Percentiles rank a stretch among this genome's conserved stretches.
Conservation (phyloP, 2,888 invertebrate species). For the Cerceris rybyensis region DNA sequence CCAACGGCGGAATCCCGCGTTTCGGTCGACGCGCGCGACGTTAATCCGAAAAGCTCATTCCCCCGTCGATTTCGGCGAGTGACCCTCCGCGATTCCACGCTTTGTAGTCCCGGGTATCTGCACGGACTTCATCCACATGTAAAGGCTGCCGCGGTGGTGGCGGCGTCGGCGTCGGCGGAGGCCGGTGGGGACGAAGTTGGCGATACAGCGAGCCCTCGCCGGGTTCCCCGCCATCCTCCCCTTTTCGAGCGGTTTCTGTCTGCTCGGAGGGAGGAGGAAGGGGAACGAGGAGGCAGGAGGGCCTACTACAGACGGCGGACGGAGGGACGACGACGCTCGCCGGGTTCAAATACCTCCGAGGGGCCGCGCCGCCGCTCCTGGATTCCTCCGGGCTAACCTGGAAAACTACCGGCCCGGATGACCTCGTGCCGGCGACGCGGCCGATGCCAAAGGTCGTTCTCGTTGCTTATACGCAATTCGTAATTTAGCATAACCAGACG, state of each 20-base stretch:
- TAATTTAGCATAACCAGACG: slow-evolving; percentile 29
- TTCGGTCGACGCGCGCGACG: slow-evolving; percentile 1
- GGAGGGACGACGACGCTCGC: slow-evolving; percentile 48
- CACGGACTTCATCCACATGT: slow-evolving; percentile 50
- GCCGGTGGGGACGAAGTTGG: slow-evolving; percentile 43
- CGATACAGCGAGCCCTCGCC: slow-evolving; percentile 44
- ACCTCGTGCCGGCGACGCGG: slow-evolving; percentile 50
- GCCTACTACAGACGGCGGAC: slow-evolving; percentile 59
- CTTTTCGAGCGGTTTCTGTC: slow-evolving; percentile 56
- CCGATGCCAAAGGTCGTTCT: slow-evolving; percentile 52
- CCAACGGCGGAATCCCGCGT: not conserved
- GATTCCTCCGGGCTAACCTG: slow-evolving; percentile 61
- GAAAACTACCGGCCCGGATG: slow-evolving; percentile 59
- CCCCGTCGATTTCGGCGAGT: slow-evolving; percentile 15
- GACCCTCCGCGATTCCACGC: slow-evolving; percentile 16
- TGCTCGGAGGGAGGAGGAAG: slow-evolving; percentile 31
- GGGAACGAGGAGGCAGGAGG: slow-evolving; percentile 23
- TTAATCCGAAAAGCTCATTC: slow-evolving; percentile 23
- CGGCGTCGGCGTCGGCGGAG: too few relatives aligned
- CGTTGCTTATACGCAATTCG: slow-evolving; percentile 31
- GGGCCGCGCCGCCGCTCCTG: slow-evolving; percentile 62
- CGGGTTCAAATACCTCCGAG: slow-evolving; percentile 74
- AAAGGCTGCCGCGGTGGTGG: slow-evolving; percentile 8
- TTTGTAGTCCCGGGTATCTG: slow-evolving; percentile 34
- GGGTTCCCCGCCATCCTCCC: slow-evolving; percentile 40